A percentile compares a stretch with the other conserved stretches of the same genome.
These are phyloP conservation scores for Psilopsiagon aymara DNA, from an alignment of 2,113 vertebrate genomes.

Conservation along the genomic window DNA sequence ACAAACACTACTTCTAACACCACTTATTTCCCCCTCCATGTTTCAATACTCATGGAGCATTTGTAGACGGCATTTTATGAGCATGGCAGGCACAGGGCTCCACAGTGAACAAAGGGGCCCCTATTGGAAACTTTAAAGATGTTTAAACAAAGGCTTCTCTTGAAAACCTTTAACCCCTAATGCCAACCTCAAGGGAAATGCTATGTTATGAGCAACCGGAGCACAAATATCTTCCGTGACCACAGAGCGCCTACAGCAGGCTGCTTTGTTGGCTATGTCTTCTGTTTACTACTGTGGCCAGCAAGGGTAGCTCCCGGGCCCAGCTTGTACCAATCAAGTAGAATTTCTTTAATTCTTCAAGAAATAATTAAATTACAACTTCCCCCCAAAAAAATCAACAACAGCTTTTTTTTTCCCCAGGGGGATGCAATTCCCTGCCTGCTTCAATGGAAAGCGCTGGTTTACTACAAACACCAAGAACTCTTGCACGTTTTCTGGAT, in stretches of 20 bases:
- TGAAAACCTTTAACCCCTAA: constrained; percentile 64
- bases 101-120: constrained; percentile 38
- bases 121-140: constrained; percentile 61
- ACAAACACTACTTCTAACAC: background rate
- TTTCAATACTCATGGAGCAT: background rate
- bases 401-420: background rate
- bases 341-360: background rate
- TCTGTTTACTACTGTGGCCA: accelerated
- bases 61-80: constrained; percentile 47
- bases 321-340: background rate
- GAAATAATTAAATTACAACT: background rate
- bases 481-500: background rate
- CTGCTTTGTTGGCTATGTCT: background rate
- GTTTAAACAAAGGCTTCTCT: constrained; percentile 59
- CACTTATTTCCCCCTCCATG: background rate
- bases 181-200: constrained; percentile 53
- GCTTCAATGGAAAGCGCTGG: background rate
- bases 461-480: background rate
- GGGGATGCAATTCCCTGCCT: background rate
- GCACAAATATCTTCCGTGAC: constrained; percentile 23
- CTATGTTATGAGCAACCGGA: constrained; percentile 2
- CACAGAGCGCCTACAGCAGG: background rate
- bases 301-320: background rate
- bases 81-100: constrained; percentile 24
- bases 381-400: background rate